Conservation (phyloP, 2,113 vertebrate genomes). For the Melierax canorus region DNA sequence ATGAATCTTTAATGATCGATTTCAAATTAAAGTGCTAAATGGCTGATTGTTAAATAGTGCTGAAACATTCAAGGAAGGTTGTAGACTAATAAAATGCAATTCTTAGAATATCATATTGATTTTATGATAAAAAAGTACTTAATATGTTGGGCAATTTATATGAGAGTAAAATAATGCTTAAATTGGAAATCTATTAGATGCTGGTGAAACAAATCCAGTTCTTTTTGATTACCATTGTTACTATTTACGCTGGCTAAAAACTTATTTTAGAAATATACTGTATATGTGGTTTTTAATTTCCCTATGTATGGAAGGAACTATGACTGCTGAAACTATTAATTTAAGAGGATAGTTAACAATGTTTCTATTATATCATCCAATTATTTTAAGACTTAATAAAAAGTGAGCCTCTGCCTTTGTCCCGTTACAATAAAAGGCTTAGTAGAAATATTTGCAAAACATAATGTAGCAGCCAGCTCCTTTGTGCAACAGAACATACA, state of each 20-base stretch:
- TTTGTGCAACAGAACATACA: not conserved
- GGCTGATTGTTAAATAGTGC: slow-evolving; percentile 43
- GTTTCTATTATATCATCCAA: not conserved
- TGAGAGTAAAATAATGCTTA: not conserved
- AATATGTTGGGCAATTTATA: slow-evolving; percentile 27
- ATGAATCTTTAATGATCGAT: slow-evolving; percentile 30
- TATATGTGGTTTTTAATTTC: not conserved
- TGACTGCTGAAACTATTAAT: not conserved
- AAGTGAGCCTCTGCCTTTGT: not conserved
- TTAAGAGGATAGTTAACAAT: not conserved
- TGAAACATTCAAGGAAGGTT: slow-evolving; percentile 20
- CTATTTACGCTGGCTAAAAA: not conserved
- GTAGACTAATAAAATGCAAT: slow-evolving; percentile 25
- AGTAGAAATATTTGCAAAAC: not conserved
- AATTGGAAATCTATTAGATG: slow-evolving; percentile 46
- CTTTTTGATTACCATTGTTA: not conserved
- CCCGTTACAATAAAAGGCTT: not conserved
- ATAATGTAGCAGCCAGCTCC: not conserved
- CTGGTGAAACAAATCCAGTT: not conserved
- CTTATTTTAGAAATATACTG: not conserved
- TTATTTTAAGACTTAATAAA: not conserved
- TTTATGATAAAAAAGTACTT: slow-evolving; percentile 44
- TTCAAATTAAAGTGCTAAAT: slow-evolving; percentile 42
- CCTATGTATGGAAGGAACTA: not conserved
- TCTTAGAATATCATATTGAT: slow-evolving; percentile 47